These are phyloP conservation scores for Hydractinia symbiolongicarpus DNA, from an alignment of 30 jellyfish, hydroid and myxozoan genomes.

Conservation along the genomic window DNA sequence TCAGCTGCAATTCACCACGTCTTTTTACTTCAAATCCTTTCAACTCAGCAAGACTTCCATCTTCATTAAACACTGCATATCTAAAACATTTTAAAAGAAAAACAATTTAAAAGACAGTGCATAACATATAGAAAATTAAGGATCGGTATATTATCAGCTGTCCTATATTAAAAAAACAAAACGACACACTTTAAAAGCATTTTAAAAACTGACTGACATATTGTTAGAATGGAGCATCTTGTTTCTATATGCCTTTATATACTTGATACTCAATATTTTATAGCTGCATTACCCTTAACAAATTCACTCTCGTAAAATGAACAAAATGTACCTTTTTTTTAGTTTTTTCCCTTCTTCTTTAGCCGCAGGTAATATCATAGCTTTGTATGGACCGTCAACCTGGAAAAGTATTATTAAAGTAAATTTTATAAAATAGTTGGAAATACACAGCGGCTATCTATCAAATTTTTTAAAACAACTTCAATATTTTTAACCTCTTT, in stretches of 20 bases:
- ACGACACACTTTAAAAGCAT: too few species aligned
- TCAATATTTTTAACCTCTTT: too few species aligned
- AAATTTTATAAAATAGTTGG: too few species aligned
- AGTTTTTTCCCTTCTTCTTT: slow-evolving; percentile 97
- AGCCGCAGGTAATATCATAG: slow-evolving; percentile 97
- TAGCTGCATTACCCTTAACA: too few species aligned
- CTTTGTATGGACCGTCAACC: slow-evolving; percentile 99
- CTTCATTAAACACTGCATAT: slow-evolving; percentile 96
- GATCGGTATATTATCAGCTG: too few species aligned
- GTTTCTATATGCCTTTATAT: too few species aligned
- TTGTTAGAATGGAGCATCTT: too few species aligned
- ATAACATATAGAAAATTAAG: background rate
- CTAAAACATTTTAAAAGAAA: slow-evolving; percentile 17
- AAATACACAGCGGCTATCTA: background rate
- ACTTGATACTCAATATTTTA: too few species aligned
- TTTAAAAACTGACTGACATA: too few species aligned
- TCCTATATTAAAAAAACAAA: too few species aligned
- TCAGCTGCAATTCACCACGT: slow-evolving; percentile 94
- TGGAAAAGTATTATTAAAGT: background rate
- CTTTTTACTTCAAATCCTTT: slow-evolving; percentile 98
- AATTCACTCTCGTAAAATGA: too few species aligned
- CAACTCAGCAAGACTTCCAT: slow-evolving; percentile 91
- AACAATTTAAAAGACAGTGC: background rate
- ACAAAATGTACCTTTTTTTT: slow-evolving; percentile 59
- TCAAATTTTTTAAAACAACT: background rate